A percentile compares a stretch with the other conserved stretches of the same genome.
phyloP scores from a whole-genome alignment of 2,797 vertebrate species.

The Neosilurus mollespiculum region DNA sequence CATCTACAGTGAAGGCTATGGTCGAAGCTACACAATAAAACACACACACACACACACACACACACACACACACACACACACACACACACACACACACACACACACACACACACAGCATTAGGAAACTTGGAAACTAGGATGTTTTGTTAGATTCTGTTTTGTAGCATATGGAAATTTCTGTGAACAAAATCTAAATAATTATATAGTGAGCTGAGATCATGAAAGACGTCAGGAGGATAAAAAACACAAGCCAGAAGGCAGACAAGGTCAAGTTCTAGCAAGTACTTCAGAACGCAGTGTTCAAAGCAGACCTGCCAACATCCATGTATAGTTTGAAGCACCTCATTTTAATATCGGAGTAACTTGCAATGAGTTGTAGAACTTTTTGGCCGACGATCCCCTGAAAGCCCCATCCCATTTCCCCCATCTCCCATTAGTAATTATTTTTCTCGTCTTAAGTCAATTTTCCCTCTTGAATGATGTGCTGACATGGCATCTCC shows the following conservation, averaged over 20 bases:
- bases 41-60: slow-evolving; percentile 5
- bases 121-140: neutral
- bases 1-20: neutral
- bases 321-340: neutral
- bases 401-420: neutral
- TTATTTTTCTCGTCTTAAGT: neutral
- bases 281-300: neutral
- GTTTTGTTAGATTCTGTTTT: neutral
- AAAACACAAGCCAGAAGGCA: neutral
- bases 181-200: neutral
- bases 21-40: neutral
- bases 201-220: neutral
- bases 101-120: neutral
- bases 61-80: slow-evolving; percentile 2
- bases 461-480: neutral
- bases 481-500: too few relatives aligned
- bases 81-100: slow-evolving; percentile 1
- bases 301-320: neutral
- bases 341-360: neutral
- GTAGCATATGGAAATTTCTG: neutral
- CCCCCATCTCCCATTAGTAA: neutral
- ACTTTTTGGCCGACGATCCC: neutral
- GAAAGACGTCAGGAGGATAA: too few relatives aligned
- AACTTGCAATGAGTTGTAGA: neutral
- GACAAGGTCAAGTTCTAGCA: neutral